These are phyloP conservation scores for Epinephelus lanceolatus DNA, from an alignment of 2,113 vertebrate genomes.

Conservation along the genomic window DNA sequence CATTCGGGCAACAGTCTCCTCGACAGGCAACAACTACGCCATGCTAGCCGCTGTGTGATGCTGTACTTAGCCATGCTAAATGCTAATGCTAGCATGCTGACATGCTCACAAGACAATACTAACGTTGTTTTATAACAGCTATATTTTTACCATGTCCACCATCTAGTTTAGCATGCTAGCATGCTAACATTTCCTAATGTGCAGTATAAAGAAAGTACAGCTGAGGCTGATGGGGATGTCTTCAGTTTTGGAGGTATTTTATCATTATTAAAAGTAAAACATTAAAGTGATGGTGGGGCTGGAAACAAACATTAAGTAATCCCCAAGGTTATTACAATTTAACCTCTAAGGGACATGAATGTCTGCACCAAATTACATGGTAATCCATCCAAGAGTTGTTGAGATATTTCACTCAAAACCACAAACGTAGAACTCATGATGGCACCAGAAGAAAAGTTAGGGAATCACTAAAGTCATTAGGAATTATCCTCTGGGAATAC, in stretches of 20 bases:
- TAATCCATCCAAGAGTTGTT: neutral
- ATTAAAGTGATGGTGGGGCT: neutral
- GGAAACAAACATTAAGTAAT: neutral
- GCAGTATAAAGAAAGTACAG: neutral
- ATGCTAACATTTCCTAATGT: conserved; percentile 7
- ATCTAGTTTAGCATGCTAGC: neutral
- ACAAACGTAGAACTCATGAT: neutral
- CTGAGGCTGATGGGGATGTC: no score
- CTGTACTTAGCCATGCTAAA: neutral
- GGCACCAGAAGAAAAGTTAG: neutral
- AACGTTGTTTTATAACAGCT: neutral
- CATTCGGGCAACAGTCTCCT: conserved; percentile 33
- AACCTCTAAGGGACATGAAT: neutral
- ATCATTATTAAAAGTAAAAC: neutral
- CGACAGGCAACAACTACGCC: neutral
- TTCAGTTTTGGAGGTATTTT: neutral
- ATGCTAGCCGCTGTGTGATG: neutral
- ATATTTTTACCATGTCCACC: conserved; percentile 1
- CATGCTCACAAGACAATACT: neutral
- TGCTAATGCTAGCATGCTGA: neutral
- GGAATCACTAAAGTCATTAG: neutral
- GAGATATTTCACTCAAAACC: conserved; percentile 1
- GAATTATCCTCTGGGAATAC: neutral
- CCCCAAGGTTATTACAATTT: neutral
- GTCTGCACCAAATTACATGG: no score